Evolutionary conservation across 2,888 invertebrate genomes (phyloP), one percentile per base, ranked within the genome.

Genomic region (Adelognathus sp.): DNA sequence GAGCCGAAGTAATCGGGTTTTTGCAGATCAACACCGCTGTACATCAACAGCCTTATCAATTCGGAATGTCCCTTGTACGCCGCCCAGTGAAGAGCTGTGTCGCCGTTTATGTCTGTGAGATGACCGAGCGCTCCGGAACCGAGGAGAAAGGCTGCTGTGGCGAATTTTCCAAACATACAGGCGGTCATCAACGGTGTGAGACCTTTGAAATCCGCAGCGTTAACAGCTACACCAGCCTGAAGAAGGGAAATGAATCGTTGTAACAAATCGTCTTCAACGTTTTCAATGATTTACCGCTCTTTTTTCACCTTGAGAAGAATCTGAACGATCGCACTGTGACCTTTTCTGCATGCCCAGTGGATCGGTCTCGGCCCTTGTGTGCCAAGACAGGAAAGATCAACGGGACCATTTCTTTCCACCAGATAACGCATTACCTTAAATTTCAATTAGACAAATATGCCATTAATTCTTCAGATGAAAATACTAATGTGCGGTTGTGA

Each of bases 271-370:
- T 18, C 24, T 29, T 71, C 36, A 7, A 16, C n/a, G 50, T 61
- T 46, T 56, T 46, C n/a, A 3, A 33, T 24, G 7, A 27, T 58
- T 52, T 33, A n/a, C n/a, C 5, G 52, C 44, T 63, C 54, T 54
- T 46, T 66, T n/a, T n/a, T 7, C 84, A 94, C 93, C 90, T 93
- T 92, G 5, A 93, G 88, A 56, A 94, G 88, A 64, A 93, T 90
- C 92, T 98, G 98, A 3, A 97, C 97, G 16, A 98, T 95, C 0
- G 97, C 96, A 0, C 97, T 96, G 88, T 98, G 97, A 0, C 98
- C 98, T 90, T 98, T 97, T 41, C 98, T 94, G 88, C 97, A 97
- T 0, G 98, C 98, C 98, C 98, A 98, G 89, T 98, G 98, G 81
- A 98, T 97, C 0, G 98, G 98, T 27, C 96, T 93, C 0, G 97